Evolutionary conservation across 23 tunicate genomes (phyloP).

Genomic region (Trididemnum miniatum): DNA sequence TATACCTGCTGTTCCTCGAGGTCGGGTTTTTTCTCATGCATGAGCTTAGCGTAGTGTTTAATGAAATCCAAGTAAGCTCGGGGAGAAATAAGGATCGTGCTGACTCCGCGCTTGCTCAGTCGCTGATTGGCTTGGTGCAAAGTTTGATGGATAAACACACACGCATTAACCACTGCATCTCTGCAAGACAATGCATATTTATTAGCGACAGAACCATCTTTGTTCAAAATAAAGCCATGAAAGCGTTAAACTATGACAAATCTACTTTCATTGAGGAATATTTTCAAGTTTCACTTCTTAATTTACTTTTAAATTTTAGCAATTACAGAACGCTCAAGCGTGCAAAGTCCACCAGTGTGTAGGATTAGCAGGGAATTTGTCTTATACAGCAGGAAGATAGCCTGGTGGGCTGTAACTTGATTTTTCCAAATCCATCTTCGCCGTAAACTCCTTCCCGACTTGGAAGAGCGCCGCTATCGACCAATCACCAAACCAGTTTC

Average conservation of each 20-base stretch:
- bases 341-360: conserved; percentile 86
- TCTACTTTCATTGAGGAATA: no score
- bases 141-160: conserved; percentile 98
- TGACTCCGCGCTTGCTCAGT: conserved; percentile 82
- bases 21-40: conserved; percentile 95
- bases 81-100: conserved; percentile 85
- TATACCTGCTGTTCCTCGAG: conserved; percentile 95
- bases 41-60: conserved; percentile 89
- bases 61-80: conserved; percentile 91
- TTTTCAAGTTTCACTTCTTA: no score
- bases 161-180: conserved; percentile 87
- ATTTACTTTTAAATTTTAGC: no score
- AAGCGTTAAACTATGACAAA: no score
- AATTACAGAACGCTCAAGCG: no score
- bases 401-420: conserved; percentile 75
- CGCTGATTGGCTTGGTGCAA: conserved; percentile 84
- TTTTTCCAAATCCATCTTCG: conserved; percentile 91
- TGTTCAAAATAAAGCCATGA: no score
- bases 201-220: no score
- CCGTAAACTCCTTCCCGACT: conserved; percentile 95
- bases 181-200: conserved; percentile 51
- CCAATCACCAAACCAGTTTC: conserved; percentile 99
- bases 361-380: conserved; percentile 49
- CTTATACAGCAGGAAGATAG: conserved; percentile 72
- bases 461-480: conserved; percentile 94